Conservation (phyloP, 2,113 vertebrate genomes). For the Theristicus caerulescens region DNA sequence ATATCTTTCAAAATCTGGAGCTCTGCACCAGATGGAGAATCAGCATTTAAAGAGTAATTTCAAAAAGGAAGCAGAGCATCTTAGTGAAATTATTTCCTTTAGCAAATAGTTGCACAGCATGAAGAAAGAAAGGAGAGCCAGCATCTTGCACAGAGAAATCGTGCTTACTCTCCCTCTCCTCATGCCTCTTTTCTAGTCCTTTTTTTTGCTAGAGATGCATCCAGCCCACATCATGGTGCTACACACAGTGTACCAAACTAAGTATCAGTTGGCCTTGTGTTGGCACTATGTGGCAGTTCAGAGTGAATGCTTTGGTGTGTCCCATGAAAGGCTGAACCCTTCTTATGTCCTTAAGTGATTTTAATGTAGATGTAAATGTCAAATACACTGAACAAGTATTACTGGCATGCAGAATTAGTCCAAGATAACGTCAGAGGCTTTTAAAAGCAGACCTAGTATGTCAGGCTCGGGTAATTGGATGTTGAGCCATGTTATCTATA, state of each 20-base stretch:
- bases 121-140: slow-evolving; percentile 27
- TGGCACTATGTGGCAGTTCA: neutral
- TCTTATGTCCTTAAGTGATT: neutral
- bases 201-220: neutral
- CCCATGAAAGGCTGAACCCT: neutral
- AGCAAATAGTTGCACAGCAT: slow-evolving; percentile 21
- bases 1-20: slow-evolving; percentile 1
- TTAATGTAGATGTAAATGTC: neutral
- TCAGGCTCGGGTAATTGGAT: neutral
- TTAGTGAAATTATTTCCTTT: slow-evolving; percentile 33
- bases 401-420: neutral
- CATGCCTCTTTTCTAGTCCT: neutral
- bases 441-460: neutral
- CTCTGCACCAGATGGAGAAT: slow-evolving; percentile 34
- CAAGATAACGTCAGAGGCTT: neutral
- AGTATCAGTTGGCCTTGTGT: neutral
- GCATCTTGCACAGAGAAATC: neutral
- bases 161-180: neutral
- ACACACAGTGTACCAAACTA: neutral
- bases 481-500: neutral
- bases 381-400: neutral
- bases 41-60: slow-evolving; percentile 15
- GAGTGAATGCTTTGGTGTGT: neutral
- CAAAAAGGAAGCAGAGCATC: neutral
- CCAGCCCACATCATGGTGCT: neutral